phyloP scores from a whole-genome alignment of 2,888 invertebrate genomes.

The Eudasyphora cyanicolor region DNA sequence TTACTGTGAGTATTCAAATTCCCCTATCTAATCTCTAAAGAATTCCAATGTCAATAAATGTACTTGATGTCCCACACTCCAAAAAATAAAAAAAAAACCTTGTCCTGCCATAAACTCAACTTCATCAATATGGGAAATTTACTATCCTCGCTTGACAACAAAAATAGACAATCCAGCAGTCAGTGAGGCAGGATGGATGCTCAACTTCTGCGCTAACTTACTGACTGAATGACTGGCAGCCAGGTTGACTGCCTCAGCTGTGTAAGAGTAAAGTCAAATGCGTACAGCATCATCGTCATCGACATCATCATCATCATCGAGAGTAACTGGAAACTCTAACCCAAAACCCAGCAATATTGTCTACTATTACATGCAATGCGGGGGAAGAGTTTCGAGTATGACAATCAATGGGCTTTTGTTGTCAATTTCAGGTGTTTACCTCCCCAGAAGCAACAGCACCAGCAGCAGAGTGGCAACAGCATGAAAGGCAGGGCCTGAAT shows the following conservation, averaged over 20 bases:
- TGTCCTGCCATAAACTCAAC: constrained; percentile 23
- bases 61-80: too few species aligned
- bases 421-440: constrained; percentile 68
- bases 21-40: too few species aligned
- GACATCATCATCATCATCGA: neutral
- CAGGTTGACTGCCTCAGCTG: neutral
- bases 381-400: constrained; percentile 43
- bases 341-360: neutral
- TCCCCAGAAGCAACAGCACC: constrained; percentile 20
- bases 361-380: neutral
- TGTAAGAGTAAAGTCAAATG: constrained; percentile 7
- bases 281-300: too few species aligned
- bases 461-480: constrained; percentile 12
- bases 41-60: neutral
- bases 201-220: neutral
- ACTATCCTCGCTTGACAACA: constrained; percentile 51
- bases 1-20: too few species aligned
- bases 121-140: constrained; percentile 53
- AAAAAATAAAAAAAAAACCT: too few species aligned
- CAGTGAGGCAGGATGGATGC: neutral
- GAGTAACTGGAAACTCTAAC: neutral
- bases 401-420: constrained; percentile 67
- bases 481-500: neutral
- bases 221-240: neutral
- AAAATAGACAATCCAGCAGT: neutral